phyloP scores from a whole-genome alignment of 2,797 vertebrate genomes.

The Pantherophis vulpinus region DNA sequence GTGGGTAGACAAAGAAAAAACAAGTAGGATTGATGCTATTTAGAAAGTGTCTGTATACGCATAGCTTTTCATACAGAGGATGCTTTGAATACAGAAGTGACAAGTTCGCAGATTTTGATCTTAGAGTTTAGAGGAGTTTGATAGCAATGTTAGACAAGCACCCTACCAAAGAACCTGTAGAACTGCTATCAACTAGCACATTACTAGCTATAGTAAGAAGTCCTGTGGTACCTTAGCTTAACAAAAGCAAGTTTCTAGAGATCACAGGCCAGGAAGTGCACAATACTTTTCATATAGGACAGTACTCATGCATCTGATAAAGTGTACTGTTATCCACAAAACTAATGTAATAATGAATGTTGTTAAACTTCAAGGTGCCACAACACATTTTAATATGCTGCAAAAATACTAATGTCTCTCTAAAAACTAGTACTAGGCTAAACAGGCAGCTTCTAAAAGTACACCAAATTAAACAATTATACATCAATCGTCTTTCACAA shows the following conservation, averaged over 20 bases:
- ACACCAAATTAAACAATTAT: conserved; percentile 9
- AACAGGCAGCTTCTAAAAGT: neutral
- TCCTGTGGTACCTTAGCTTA: neutral
- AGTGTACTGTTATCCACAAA: neutral
- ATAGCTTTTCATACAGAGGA: neutral
- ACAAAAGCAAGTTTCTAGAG: neutral
- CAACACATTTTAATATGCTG: neutral
- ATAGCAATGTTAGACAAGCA: neutral
- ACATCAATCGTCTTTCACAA: neutral
- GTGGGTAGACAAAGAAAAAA: neutral
- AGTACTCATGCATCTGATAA: neutral
- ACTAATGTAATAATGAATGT: neutral
- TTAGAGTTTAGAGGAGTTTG: neutral
- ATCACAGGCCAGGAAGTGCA: neutral
- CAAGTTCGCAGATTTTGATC: neutral
- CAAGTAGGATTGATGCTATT: neutral
- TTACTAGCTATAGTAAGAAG: neutral
- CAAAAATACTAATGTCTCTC: neutral
- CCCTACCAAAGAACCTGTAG: neutral
- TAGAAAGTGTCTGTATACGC: neutral
- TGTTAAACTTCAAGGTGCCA: neutral
- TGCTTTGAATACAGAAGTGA: neutral
- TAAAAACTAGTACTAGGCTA: neutral
- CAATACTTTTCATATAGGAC: neutral
- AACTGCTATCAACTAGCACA: neutral